Conservation (phyloP, 2,113 vertebrate species). For the Pteronura brasiliensis region DNA sequence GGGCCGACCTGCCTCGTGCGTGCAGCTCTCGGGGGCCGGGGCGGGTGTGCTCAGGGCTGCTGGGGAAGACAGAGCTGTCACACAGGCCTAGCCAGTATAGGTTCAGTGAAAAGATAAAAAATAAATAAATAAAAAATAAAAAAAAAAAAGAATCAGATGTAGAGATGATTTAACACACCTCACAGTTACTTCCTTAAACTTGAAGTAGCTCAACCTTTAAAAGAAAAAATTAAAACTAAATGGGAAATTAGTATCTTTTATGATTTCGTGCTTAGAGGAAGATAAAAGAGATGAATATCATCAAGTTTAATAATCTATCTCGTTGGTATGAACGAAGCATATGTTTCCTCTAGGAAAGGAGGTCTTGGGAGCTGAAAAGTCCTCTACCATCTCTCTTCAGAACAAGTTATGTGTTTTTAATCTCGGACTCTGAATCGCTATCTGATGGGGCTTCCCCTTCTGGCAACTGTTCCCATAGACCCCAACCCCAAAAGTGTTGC, state of each 20-base stretch:
- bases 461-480: neutral
- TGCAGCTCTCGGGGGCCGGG: neutral
- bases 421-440: neutral
- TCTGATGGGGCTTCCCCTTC: neutral
- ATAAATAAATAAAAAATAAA: too few species aligned
- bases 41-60: neutral
- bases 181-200: neutral
- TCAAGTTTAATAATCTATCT: neutral
- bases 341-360: neutral
- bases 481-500: neutral
- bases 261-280: neutral
- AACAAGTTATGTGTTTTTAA: neutral
- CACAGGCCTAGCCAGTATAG: rapidly evolving
- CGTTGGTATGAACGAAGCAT: neutral
- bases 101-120: neutral
- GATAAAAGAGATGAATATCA: neutral
- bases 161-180: neutral
- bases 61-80: neutral
- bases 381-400: neutral
- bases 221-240: neutral
- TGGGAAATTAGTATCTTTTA: neutral
- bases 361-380: neutral
- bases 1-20: neutral
- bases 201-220: neutral
- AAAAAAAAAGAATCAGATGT: neutral